A percentile compares a stretch with the other conserved stretches of the same genome.
These are phyloP conservation scores for Drosophila cracens DNA, from an alignment of 2,888 invertebrate genomes.

Conservation along the genomic window DNA sequence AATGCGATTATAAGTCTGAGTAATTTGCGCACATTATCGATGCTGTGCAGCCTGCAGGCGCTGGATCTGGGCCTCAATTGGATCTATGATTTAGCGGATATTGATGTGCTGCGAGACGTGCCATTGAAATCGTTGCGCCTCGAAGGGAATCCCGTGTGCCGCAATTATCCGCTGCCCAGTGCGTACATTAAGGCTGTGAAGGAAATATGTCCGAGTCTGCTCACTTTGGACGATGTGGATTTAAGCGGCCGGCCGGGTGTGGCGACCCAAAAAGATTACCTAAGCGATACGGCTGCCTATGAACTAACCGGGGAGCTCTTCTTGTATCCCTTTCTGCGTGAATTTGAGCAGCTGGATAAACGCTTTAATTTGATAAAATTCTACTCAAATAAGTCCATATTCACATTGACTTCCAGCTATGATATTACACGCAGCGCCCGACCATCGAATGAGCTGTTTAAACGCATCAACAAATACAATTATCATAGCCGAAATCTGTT, in stretches of 20 bases:
- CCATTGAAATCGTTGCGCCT: conserved; percentile 75
- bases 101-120: conserved; percentile 69
- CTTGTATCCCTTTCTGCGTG: conserved; percentile 67
- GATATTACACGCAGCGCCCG: conserved; percentile 48
- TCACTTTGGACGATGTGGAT: conserved; percentile 78
- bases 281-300: conserved; percentile 77
- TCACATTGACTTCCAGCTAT: conserved; percentile 79
- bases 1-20: conserved; percentile 76
- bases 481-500: conserved; percentile 71
- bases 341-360: conserved; percentile 67
- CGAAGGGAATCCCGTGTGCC: conserved; percentile 81
- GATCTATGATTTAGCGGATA: conserved; percentile 71
- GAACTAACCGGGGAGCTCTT: conserved; percentile 78
- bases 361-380: conserved; percentile 55
- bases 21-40: conserved; percentile 64
- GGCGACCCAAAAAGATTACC: conserved; percentile 74
- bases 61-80: conserved; percentile 81
- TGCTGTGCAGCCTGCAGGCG: conserved; percentile 77
- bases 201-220: conserved; percentile 72
- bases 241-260: conserved; percentile 61
- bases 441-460: conserved; percentile 49
- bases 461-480: conserved; percentile 75
- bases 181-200: conserved; percentile 77
- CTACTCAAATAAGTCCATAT: conserved; percentile 69
- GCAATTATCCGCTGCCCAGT: conserved; percentile 71